Evolutionary conservation across 2,888 invertebrate species (phyloP).

Genomic region (Caenorhabditis japonica): DNA sequence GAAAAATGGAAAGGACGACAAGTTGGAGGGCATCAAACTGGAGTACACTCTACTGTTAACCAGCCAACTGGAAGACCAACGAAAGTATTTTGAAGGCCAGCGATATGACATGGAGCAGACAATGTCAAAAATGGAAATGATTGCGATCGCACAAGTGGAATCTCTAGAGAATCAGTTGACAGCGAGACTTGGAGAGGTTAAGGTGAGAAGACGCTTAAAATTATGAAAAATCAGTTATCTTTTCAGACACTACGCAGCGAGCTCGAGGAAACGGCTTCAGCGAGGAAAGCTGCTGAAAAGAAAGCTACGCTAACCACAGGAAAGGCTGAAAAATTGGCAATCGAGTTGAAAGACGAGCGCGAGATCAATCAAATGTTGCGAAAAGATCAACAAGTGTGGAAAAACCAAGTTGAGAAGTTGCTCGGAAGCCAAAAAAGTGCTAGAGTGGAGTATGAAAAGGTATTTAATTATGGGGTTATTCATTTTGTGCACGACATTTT

Average conservation of each 20-base stretch:
- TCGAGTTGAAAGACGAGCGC: constrained; percentile 69
- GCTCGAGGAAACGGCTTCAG: constrained; percentile 48
- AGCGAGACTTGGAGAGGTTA: constrained; percentile 80
- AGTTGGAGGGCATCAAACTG: constrained; percentile 92
- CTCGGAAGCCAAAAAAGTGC: constrained; percentile 78
- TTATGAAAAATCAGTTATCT: too few relatives aligned
- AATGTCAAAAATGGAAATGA: constrained; percentile 79
- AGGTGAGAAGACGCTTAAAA: too few relatives aligned
- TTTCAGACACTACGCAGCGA: constrained; percentile 55
- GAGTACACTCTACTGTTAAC: constrained; percentile 96
- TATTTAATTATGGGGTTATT: too few relatives aligned
- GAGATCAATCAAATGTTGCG: constrained; percentile 85
- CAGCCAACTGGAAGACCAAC: constrained; percentile 93
- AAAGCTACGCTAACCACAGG: constrained; percentile 84
- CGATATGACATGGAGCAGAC: constrained; percentile 82
- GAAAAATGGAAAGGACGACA: constrained; percentile 82
- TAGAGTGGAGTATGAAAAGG: constrained; percentile 57
- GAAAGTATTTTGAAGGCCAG: constrained; percentile 84
- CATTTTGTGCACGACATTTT: too few relatives aligned
- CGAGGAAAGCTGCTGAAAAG: constrained; percentile 81
- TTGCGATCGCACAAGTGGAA: constrained; percentile 76
- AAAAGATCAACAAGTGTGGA: constrained; percentile 84
- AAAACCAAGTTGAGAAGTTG: constrained; percentile 80
- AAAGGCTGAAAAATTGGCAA: constrained; percentile 80
- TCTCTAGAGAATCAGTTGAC: constrained; percentile 81